Base-by-base conservation (phyloP, 2,797 vertebrate genomes). In the Malurus leucopterus region DNA sequence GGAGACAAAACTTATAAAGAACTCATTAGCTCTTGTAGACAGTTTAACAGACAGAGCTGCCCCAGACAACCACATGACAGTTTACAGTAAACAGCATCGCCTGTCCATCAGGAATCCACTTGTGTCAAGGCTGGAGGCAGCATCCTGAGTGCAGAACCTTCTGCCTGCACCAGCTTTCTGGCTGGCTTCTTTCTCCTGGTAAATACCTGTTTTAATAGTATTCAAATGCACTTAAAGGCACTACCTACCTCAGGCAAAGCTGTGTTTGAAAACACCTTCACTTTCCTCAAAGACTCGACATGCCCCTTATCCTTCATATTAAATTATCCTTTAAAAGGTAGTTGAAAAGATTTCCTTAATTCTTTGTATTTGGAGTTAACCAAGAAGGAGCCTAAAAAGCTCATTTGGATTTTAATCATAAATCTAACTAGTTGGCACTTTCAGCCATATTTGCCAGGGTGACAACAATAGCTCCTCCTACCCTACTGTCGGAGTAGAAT, bases 1-100 rank as follows among this genome's bases (percentile, higher is more conserved):
- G 90, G 78, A 94, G 92, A 96, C 84, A 94, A 94, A 95, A 85
- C 63, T 92, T 90, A 49, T 30, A 78, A 89, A 90, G 84, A 90
- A 75, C 64, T 72, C 55, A 51, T 91, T 68, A 73, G 59, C 49
- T 77, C 44, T 69, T 36, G 43, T 29, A 92, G 93, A 96, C 91
- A 90, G 79, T 80, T 77, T 27, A 55, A 83, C 62, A 90, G 92
- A 86, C 81, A 84, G 80, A 2, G 43, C 68, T 90, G 63, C 20
- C 18, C 9, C 61, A 92, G 91, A 75, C 72, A 91, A 10, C 73
- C 79, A 36, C 80, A 64, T 11, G 61, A 22, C 30, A 84, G 69
- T 89, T 95, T 93, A 92, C 84, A 92, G 81, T 82, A 88, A 90
- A 91, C 0, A 1, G 9, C 58, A 74, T 80, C 2, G 0, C 73